Percentiles rank a stretch among this genome's conserved stretches.
phyloP scores from a whole-genome alignment of 2,113 vertebrate genomes.

The Rhizomys pruinosus region DNA sequence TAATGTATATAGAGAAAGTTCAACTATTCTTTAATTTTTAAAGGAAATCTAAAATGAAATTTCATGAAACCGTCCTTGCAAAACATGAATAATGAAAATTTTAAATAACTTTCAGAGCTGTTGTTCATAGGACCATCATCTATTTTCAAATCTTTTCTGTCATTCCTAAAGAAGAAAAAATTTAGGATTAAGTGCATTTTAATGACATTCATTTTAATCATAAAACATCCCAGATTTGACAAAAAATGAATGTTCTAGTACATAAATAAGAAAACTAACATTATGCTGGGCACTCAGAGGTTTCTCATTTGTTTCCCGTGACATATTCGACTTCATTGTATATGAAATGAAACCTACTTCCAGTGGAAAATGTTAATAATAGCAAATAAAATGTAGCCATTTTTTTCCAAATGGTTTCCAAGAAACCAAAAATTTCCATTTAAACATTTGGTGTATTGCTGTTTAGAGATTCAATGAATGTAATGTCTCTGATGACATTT shows the following conservation, averaged over 20 bases:
- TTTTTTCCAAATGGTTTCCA: no score
- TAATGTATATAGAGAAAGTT: background rate
- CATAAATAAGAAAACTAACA: background rate
- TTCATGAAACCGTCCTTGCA: background rate
- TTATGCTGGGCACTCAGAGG: background rate
- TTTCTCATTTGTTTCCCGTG: background rate
- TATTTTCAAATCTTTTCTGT: background rate
- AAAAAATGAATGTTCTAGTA: constrained; percentile 8
- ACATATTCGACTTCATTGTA: background rate
- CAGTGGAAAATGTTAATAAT: constrained; percentile 15
- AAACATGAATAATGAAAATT: constrained; percentile 54
- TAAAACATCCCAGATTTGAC: background rate
- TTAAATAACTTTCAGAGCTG: constrained; percentile 4
- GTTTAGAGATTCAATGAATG: background rate
- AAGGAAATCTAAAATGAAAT: constrained; percentile 16
- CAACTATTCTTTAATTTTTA: background rate
- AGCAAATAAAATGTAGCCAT: background rate
- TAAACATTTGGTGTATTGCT: background rate
- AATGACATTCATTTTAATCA: constrained; percentile 37
- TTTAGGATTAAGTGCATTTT: constrained; percentile 39
- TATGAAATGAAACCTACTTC: background rate
- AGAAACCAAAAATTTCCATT: background rate
- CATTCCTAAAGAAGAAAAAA: background rate
- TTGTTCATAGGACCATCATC: constrained; percentile 14
- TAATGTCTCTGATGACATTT: background rate